Base-by-base conservation (phyloP, 2,797 vertebrate species). In the Loris lydekkerianus region DNA sequence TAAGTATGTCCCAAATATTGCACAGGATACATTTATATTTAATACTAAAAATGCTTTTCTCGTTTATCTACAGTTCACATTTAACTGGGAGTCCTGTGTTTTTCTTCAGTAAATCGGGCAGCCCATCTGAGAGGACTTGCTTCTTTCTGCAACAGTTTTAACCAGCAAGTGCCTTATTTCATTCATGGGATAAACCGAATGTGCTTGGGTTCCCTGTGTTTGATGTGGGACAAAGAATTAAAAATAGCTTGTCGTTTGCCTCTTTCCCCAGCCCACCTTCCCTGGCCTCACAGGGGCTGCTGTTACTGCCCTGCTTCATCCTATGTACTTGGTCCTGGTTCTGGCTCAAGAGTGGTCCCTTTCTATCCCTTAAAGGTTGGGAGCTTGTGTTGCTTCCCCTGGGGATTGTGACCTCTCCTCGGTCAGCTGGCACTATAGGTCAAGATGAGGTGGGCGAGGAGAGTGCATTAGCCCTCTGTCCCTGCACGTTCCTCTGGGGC, bases 31-130 rank as follows among this genome's bases (percentile, higher is more conserved):
- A 72, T 11, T 60, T 72, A 80, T 7, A 34, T 34, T 34, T 34
- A 34, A 34, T 34, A 49, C 53, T 87, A 67, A 82, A 84, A 2
- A 40, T 0, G 15, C 25, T 86, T 53, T n/a, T 31, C 11, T 89
- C 46, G 0, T 60, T 53, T 86, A 87, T 93, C 37, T 93, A 63
- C 95, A 85, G 43, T 40, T 82, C 56, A 60, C 17, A 91, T 73
- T 87, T 72, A 65, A n/a, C 10, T 67, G 25, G 53, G 58, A 31
- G 14, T n/a, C 27, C 31, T 83, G 27, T 56, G 40, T 83, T 87
- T 89, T 70, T 83, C 65, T n/a, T 61, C 86, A 65, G 8, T 63
- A 49, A 78, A 10, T 10, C 11, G 4, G 80, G 56, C 17, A n/a
- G 7, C 40, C 4, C 11, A 0, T 37, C 60, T 49, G n/a, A 58